A percentile compares a stretch with the other conserved stretches of the same genome.
Conservation (phyloP, 1,140 invertebrate genomes). For the Pristionchus pacificus region DNA sequence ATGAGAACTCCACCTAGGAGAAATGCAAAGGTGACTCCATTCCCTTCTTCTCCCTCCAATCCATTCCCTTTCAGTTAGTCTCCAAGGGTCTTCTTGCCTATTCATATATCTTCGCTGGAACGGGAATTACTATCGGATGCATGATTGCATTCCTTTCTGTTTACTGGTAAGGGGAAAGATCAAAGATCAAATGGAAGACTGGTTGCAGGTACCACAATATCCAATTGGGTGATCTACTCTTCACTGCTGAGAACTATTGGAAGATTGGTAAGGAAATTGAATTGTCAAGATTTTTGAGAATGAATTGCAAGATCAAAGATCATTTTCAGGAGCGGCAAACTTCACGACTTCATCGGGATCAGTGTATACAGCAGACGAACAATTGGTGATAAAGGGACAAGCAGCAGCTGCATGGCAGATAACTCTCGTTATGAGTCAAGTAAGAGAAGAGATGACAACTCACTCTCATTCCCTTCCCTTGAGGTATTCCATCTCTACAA, state of each 20-base stretch:
- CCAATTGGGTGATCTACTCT: conserved; percentile 42
- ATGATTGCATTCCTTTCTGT: conserved; percentile 49
- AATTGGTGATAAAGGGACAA: conserved; percentile 48
- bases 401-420: conserved; percentile 55
- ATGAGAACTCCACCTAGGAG: conserved; percentile 55
- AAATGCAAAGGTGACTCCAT: not conserved
- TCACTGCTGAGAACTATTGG: conserved; percentile 53
- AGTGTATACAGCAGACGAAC: conserved; percentile 37
- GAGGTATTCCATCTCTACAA: conserved; percentile 55
- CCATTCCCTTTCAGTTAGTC: conserved; percentile 3
- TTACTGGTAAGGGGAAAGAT: conserved; percentile 52
- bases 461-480: not conserved
- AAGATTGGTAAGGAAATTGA: conserved; percentile 14
- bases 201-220: conserved; percentile 45
- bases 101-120: conserved; percentile 48
- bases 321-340: conserved; percentile 36
- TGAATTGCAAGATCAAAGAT: no score
- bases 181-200: no score
- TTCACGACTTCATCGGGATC: conserved; percentile 41
- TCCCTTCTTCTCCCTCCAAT: no score
- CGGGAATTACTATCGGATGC: conserved; percentile 52
- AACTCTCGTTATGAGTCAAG: conserved; percentile 50
- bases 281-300: not conserved
- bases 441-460: conserved; percentile 3
- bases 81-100: conserved; percentile 39